Percentiles rank a stretch among this genome's conserved stretches.
These are phyloP conservation scores for Phenganax marumi DNA, from an alignment of 92 coral and sea anemone species.

Conservation along the genomic window DNA sequence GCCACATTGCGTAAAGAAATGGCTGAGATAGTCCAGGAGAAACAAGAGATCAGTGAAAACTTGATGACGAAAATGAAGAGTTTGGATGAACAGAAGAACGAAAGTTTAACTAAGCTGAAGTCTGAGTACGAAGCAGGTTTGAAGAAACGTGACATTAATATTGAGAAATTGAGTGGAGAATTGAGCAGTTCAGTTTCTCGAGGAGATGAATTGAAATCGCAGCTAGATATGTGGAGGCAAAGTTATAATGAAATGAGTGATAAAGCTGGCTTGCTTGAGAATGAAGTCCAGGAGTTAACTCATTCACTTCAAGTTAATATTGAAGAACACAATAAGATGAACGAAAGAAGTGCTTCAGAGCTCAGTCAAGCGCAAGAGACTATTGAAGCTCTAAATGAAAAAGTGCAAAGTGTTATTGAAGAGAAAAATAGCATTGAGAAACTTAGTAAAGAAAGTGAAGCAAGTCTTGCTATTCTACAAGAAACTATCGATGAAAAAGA, in stretches of 20 bases:
- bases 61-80: constrained; percentile 61
- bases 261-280: neutral
- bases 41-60: constrained; percentile 62
- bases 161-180: constrained; percentile 34
- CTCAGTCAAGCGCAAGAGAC: constrained; percentile 12
- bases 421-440: constrained; percentile 14
- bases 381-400: constrained; percentile 19
- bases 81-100: constrained; percentile 66
- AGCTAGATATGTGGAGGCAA: constrained; percentile 36
- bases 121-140: constrained; percentile 58
- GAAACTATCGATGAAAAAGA: constrained; percentile 4
- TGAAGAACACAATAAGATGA: constrained; percentile 3
- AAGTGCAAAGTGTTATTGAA: neutral
- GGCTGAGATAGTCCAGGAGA: constrained; percentile 71
- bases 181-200: neutral
- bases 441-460: neutral
- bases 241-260: constrained; percentile 37
- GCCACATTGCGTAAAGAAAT: constrained; percentile 71
- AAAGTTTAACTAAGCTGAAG: constrained; percentile 49
- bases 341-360: neutral
- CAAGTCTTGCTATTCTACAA: neutral
- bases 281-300: neutral
- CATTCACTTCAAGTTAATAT: constrained; percentile 1
- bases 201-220: constrained; percentile 37
- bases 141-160: constrained; percentile 41